These are phyloP conservation scores for Parnassius mnemosyne DNA, from an alignment of 2,888 invertebrate genomes.

Conservation along the genomic window DNA sequence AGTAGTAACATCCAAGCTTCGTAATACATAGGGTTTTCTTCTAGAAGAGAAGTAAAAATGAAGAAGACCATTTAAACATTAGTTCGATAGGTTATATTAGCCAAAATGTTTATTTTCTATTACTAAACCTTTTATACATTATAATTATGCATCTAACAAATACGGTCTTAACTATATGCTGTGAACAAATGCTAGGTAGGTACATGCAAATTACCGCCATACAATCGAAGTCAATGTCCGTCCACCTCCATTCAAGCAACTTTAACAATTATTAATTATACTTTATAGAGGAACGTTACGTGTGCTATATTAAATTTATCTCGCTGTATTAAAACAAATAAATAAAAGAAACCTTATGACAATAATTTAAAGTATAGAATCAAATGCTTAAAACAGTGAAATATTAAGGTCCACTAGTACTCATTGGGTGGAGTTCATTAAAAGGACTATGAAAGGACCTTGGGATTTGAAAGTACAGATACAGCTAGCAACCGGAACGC, in stretches of 20 bases:
- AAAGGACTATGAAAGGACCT: conserved; percentile 51
- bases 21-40: too few species aligned
- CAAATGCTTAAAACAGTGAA: conserved; percentile 24
- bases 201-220: conserved; percentile 29
- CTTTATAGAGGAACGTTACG: conserved; percentile 42
- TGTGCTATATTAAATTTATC: conserved; percentile 2
- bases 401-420: conserved; percentile 36
- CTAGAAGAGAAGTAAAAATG: too few species aligned
- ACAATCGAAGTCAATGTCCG: conserved; percentile 45
- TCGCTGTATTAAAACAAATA: conserved; percentile 1
- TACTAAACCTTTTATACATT: background rate
- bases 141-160: background rate
- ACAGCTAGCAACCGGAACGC: conserved; percentile 59
- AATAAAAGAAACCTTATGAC: conserved; percentile 22
- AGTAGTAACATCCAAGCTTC: too few species aligned
- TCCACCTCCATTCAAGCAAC: conserved; percentile 33
- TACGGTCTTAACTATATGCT: too few species aligned
- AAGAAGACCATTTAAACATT: too few species aligned
- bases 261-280: conserved; percentile 50
- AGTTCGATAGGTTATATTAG: too few species aligned
- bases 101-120: too few species aligned
- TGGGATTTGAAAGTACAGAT: conserved; percentile 65
- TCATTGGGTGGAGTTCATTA: conserved; percentile 48
- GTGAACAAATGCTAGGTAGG: too few species aligned
- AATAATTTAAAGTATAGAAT: conserved; percentile 34